Percentiles rank a stretch among this genome's conserved stretches.
phyloP scores from a whole-genome alignment of 2,113 vertebrate species.

The Saguinus imperator region DNA sequence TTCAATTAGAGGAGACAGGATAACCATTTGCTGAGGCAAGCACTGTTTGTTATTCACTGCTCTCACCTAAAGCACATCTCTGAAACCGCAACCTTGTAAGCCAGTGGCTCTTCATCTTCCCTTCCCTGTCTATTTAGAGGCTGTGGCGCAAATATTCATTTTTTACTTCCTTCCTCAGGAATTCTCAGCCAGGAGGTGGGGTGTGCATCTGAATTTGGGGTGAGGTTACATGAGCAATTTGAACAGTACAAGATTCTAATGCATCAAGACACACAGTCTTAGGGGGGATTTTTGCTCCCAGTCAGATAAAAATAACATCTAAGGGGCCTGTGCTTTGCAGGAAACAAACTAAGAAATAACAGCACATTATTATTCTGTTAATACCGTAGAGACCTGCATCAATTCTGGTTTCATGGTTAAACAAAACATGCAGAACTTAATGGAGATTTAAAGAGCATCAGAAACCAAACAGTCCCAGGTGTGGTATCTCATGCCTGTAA shows the following conservation, averaged over 20 bases:
- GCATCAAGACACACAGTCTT: conserved; percentile 5
- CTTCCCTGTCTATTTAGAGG: not conserved
- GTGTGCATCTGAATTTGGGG: not conserved
- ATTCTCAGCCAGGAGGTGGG: not conserved
- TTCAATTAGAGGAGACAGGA: conserved; percentile 67
- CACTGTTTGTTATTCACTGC: not conserved
- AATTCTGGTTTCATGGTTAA: conserved; percentile 1
- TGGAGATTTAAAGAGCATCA: not conserved
- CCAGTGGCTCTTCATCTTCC: not conserved
- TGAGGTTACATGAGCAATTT: not conserved
- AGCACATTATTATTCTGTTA: not conserved
- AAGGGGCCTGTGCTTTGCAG: not conserved
- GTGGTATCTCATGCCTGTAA: no score
- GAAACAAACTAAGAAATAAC: not conserved
- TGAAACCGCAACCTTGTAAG: not conserved
- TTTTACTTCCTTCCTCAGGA: not conserved
- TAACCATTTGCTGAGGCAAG: conserved; percentile 48
- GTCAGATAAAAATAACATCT: conserved; percentile 21
- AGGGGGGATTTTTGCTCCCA: not conserved
- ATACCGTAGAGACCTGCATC: not conserved
- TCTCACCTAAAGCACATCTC: not conserved
- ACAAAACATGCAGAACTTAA: not conserved
- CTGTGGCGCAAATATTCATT: not conserved
- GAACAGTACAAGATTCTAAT: not conserved
- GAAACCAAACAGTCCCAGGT: not conserved